Percentiles rank a stretch among this genome's conserved stretches.
These are phyloP conservation scores for Eupithecia subfuscata DNA, from an alignment of 2,888 invertebrate genomes.

Conservation along the genomic window DNA sequence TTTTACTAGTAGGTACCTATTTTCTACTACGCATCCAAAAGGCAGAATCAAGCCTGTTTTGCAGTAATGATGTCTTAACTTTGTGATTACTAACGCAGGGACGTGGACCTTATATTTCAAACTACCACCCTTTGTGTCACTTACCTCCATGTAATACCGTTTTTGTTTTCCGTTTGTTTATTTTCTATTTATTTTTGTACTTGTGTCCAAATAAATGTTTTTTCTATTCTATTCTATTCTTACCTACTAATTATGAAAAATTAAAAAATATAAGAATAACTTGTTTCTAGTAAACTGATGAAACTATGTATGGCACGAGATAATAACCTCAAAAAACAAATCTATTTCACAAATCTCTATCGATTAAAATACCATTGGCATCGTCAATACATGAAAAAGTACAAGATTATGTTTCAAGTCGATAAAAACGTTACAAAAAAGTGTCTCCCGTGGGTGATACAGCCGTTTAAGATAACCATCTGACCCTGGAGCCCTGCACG, in stretches of 20 bases:
- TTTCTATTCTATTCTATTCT: too few species aligned
- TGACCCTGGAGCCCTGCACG: slow-evolving; percentile 77
- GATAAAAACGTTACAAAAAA: slow-evolving; percentile 80
- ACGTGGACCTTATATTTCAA: too few species aligned
- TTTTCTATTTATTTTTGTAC: too few species aligned
- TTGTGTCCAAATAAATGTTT: too few species aligned
- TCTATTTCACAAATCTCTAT: slow-evolving; percentile 19
- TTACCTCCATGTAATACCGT: too few species aligned
- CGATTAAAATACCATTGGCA: slow-evolving; percentile 32
- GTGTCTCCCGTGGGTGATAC: slow-evolving; percentile 82
- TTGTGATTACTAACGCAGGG: too few species aligned
- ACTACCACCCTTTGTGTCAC: too few species aligned
- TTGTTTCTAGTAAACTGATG: neutral
- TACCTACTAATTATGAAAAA: neutral
- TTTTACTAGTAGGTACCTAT: neutral
- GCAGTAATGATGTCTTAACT: too few species aligned
- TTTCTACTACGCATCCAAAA: neutral
- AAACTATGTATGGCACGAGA: slow-evolving; percentile 10
- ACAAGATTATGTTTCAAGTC: slow-evolving; percentile 68
- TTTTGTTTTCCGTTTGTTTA: too few species aligned
- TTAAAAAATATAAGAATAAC: neutral
- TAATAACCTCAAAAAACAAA: neutral
- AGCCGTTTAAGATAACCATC: slow-evolving; percentile 83
- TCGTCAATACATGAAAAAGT: slow-evolving; percentile 57
- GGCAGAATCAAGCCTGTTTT: neutral